Conservation (phyloP, 2,113 vertebrate species). For the Leucosticte australis region DNA sequence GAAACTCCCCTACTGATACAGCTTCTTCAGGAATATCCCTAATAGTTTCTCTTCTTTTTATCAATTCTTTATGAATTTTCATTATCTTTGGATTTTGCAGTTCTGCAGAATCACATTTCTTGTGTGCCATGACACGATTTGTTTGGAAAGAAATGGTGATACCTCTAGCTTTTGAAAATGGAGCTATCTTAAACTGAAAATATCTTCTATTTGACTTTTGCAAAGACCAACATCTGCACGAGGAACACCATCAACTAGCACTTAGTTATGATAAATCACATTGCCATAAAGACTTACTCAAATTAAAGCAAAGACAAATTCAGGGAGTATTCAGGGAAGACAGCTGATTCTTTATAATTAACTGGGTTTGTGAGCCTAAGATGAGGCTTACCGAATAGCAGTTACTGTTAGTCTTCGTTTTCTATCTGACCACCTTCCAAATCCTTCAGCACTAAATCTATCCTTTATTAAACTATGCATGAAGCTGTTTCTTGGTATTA, state of each 20-base stretch:
- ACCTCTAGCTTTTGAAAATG: neutral
- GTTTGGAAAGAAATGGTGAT: neutral
- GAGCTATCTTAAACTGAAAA: neutral
- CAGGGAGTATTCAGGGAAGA: neutral
- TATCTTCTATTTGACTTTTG: neutral
- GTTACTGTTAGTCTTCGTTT: neutral
- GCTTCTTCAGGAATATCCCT: conserved; percentile 39
- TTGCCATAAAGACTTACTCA: neutral
- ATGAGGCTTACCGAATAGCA: neutral
- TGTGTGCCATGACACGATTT: neutral
- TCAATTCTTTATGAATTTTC: conserved; percentile 58
- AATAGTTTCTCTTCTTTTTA: conserved; percentile 27
- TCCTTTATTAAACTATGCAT: neutral
- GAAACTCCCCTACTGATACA: conserved; percentile 52
- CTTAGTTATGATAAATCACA: neutral
- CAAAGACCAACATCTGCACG: neutral
- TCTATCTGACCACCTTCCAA: neutral
- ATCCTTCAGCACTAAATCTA: neutral
- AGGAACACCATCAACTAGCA: neutral
- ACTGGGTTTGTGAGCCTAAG: neutral
- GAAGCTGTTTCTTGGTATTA: neutral
- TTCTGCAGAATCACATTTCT: conserved; percentile 11
- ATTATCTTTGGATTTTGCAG: neutral
- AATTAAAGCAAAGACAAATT: conserved; percentile 8
- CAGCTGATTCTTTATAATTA: neutral